Percentiles rank a stretch among this genome's conserved stretches.
Evolutionary conservation across 2,888 invertebrate genomes (phyloP).

Genomic region (Brenthis daphne): DNA sequence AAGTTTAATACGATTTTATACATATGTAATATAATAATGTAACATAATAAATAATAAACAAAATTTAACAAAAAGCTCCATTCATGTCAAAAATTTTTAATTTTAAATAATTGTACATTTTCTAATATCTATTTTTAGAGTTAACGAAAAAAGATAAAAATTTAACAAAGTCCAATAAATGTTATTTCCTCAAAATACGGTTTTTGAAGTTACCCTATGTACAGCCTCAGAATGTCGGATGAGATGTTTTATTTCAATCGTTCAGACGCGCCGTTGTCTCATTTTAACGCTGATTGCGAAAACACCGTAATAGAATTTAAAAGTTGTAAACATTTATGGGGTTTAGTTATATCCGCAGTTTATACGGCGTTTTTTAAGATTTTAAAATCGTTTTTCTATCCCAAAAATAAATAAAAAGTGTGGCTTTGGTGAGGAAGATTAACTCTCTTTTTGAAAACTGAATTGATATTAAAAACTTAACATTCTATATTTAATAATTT

Average conservation of each 20-base stretch:
- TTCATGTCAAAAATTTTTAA: too few species aligned
- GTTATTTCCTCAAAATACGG: neutral
- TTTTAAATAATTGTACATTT: too few species aligned
- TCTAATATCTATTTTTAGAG: too few species aligned
- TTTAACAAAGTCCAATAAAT: neutral
- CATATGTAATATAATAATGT: too few species aligned
- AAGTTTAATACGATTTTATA: too few species aligned
- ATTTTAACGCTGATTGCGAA: constrained; percentile 25
- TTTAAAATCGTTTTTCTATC: neutral
- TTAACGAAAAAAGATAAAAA: too few species aligned
- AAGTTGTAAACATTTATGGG: constrained; percentile 27
- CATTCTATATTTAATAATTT: too few species aligned
- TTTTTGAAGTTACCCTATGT: neutral
- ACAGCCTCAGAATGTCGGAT: constrained; percentile 43
- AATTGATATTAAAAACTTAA: too few species aligned
- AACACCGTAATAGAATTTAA: constrained; percentile 18
- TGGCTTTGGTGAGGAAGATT: too few species aligned
- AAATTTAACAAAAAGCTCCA: too few species aligned
- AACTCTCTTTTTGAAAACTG: too few species aligned
- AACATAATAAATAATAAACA: too few species aligned
- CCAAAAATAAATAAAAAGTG: neutral
- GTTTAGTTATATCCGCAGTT: neutral
- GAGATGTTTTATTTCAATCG: constrained; percentile 41
- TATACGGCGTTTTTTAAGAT: neutral
- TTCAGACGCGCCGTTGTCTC: constrained; percentile 29